Evolutionary conservation across 2,797 vertebrate species (phyloP), one percentile per base, ranked within the genome.

Genomic region (Philypnodon macrostomus): DNA sequence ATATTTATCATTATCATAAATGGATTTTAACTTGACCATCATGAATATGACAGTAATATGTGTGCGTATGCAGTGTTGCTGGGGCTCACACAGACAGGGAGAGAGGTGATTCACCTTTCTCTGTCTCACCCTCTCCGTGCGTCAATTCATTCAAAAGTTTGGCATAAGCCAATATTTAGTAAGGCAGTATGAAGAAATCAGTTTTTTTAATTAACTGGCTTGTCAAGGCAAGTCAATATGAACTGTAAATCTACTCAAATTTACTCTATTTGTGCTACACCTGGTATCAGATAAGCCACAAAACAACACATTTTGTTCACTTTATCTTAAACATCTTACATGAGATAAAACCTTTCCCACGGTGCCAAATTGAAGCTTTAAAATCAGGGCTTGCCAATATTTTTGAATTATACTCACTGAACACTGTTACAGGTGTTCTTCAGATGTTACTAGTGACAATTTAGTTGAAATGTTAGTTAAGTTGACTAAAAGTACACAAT

Each of bases 31-130:
- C 51, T 38, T 58, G 23, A 34, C 26, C 34, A 8, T 44, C 53
- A 50, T 69, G 45, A 50, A 50, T 21, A 26, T 34, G 40, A 65
- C 49, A 56, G 10, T 0, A 35, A 47, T 34, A 53, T 15, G 9
- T 47, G 67, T 42, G 42, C 17, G 0, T 18, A 63, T 39, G 23
- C 19, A 16, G 18, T 1, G 39, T 44, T 66, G 47, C 19, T 54
- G 52, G 3, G 9, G 53, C 11, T 34, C 53, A 67, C 41, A 46
- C 58, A 67, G 13, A 29, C 6, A 14, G 13, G n/a, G 15, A 32
- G 8, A 11, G 8, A 24, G n/a, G 19, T 21, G 67, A 80, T 45
- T 80, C 77, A 80, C 34, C 32, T 16, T 9, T n/a, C n/a, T n/a
- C n/a, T 44, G 55, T 23, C 48, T 75, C 58, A 52, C 36, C 21